phyloP scores from a whole-genome alignment of 2,113 vertebrate genomes.

The Podilymbus podiceps region DNA sequence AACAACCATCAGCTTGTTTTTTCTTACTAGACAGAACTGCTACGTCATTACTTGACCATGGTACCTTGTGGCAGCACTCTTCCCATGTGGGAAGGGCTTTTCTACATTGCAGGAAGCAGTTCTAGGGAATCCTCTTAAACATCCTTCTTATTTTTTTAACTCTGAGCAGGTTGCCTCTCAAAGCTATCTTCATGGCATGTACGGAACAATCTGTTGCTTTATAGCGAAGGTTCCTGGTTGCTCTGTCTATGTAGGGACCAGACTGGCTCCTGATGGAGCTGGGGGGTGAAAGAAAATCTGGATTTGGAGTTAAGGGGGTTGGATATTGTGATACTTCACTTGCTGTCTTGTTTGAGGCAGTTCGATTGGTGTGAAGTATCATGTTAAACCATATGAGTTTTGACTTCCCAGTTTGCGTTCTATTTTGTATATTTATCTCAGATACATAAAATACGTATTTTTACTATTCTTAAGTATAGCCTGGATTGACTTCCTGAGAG shows the following conservation, averaged over 20 bases:
- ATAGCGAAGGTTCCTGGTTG: not conserved
- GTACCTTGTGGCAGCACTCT: too few relatives aligned
- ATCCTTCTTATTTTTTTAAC: accelerated
- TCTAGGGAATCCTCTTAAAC: not conserved
- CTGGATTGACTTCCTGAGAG: not conserved
- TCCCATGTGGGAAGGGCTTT: not conserved
- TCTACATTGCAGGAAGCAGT: not conserved
- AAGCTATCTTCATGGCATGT: not conserved
- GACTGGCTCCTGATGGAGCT: not conserved
- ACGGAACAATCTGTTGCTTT: not conserved
- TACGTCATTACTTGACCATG: not conserved
- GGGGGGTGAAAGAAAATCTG: not conserved
- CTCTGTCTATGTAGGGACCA: not conserved
- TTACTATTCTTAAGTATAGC: not conserved
- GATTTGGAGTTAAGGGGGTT: not conserved
- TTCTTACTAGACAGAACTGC: not conserved
- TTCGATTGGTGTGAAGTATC: not conserved
- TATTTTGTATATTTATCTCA: not conserved
- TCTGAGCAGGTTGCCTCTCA: not conserved
- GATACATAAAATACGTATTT: not conserved
- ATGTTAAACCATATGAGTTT: not conserved
- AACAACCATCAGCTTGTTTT: not conserved
- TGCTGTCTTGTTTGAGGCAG: not conserved
- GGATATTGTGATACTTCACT: not conserved
- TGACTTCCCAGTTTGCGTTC: not conserved